These are phyloP conservation scores for Paramormyrops hopkinsi DNA, from an alignment of 2,797 vertebrate species.

Conservation along the genomic window DNA sequence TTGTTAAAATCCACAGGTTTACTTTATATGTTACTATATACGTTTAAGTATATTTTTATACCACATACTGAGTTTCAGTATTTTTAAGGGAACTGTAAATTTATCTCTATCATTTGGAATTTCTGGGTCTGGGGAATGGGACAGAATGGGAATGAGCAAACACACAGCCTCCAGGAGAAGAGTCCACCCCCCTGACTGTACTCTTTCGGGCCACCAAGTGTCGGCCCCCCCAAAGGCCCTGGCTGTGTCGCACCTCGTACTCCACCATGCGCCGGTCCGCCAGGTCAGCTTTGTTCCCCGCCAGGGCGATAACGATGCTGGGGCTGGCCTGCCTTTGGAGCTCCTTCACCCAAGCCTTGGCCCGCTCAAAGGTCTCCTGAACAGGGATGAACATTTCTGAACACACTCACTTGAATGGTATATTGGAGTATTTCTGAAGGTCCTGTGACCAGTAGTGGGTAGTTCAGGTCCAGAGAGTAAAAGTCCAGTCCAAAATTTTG, in stretches of 20 bases:
- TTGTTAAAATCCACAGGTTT: not conserved
- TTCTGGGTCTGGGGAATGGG: not conserved
- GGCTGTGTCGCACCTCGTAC: slow-evolving; percentile 60
- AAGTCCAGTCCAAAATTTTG: not conserved
- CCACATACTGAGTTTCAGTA: not conserved
- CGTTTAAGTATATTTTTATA: not conserved
- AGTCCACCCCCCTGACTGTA: not conserved
- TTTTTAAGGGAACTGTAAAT: not conserved
- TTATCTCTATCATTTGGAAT: not conserved
- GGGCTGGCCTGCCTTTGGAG: slow-evolving; percentile 53
- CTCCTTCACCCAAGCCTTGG: slow-evolving; percentile 74
- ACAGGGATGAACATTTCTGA: not conserved
- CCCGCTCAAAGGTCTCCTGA: slow-evolving; percentile 74
- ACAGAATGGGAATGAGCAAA: not conserved
- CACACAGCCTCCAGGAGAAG: not conserved
- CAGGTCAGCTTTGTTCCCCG: slow-evolving; percentile 75
- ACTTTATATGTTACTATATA: not conserved
- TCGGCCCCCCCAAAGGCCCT: not conserved
- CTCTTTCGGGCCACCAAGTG: not conserved
- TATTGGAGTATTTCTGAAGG: not conserved
- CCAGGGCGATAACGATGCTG: slow-evolving; percentile 77
- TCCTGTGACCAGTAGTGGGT: not conserved
- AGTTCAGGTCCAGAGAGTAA: not conserved
- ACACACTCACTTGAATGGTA: not conserved
- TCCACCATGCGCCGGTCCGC: slow-evolving; percentile 75